Evolutionary conservation across 2,113 vertebrate genomes (phyloP).

Genomic region (Bubo scandiacus): DNA sequence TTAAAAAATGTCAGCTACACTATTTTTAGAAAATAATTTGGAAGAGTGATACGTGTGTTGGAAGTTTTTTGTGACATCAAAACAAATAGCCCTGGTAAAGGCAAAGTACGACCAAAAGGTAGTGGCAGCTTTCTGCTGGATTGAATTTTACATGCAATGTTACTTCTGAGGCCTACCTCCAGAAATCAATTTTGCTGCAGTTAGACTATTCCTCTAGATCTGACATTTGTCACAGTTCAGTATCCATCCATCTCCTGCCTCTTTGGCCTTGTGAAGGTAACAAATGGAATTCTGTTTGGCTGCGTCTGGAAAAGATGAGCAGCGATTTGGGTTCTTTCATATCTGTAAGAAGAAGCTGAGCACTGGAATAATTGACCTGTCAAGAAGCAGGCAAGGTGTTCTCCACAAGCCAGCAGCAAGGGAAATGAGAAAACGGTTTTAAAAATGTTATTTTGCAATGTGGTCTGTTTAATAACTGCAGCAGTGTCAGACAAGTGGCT

Average conservation of each 20-base stretch:
- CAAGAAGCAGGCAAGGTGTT: conserved; percentile 78
- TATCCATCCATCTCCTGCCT: conserved; percentile 78
- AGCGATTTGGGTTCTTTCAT: conserved; percentile 74
- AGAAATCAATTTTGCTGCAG: conserved; percentile 62
- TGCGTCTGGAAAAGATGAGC: conserved; percentile 79
- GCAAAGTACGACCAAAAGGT: background rate
- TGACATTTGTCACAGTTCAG: conserved; percentile 78
- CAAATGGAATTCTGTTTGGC: conserved; percentile 74
- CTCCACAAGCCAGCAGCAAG: conserved; percentile 72
- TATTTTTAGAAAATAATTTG: conserved; percentile 8
- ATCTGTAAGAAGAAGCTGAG: conserved; percentile 77
- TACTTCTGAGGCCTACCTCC: conserved; percentile 34
- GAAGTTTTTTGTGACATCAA: background rate
- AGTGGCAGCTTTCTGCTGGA: background rate
- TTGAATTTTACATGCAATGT: conserved; percentile 7
- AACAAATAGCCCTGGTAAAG: background rate
- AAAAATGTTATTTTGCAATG: conserved; percentile 78
- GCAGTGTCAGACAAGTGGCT: conserved; percentile 48
- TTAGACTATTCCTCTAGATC: conserved; percentile 72
- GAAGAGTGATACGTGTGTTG: background rate
- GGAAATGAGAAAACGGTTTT: conserved; percentile 83
- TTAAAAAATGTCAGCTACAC: background rate
- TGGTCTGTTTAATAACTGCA: conserved; percentile 68
- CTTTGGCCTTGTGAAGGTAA: conserved; percentile 75
- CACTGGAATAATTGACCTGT: conserved; percentile 90